phyloP scores from a whole-genome alignment of 1,140 invertebrate species.

The Pomacea maculata region DNA sequence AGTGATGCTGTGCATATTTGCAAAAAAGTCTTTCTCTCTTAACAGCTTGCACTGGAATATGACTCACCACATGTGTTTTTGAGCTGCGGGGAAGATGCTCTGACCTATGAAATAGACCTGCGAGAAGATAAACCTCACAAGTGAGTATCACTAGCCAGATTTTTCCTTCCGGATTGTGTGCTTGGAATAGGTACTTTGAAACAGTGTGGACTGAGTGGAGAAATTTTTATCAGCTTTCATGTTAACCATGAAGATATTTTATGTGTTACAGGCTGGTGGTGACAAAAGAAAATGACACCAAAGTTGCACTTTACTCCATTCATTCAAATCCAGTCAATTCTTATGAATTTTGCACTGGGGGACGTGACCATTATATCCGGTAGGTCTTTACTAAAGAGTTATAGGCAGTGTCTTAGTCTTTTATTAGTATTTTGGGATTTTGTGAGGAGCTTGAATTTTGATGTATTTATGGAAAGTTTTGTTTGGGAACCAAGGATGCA shows the following conservation, averaged over 20 bases:
- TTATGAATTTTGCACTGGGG: slow-evolving; percentile 84
- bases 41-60: slow-evolving; percentile 75
- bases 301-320: slow-evolving; percentile 86
- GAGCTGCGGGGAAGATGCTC: slow-evolving; percentile 88
- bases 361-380: slow-evolving; percentile 70
- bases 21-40: slow-evolving; percentile 13
- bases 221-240: not conserved
- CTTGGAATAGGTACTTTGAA: not conserved
- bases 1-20: not conserved
- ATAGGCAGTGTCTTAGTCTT: no score
- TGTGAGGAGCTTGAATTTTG: no score
- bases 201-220: not conserved
- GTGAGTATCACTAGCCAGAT: slow-evolving; percentile 64
- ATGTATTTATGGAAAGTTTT: no score
- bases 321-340: slow-evolving; percentile 81
- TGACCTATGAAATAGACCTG: slow-evolving; percentile 84
- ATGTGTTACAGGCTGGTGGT: slow-evolving; percentile 72
- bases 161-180: not conserved
- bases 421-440: no score
- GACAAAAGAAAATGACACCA: slow-evolving; percentile 71
- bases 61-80: slow-evolving; percentile 82
- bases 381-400: slow-evolving; percentile 1
- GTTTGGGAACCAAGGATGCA: no score
- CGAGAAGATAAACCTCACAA: slow-evolving; percentile 75
- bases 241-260: not conserved